A percentile compares a stretch with the other conserved stretches of the same genome.
Conservation (phyloP, 1,140 invertebrate genomes). For the Drosophila ogumai region DNA sequence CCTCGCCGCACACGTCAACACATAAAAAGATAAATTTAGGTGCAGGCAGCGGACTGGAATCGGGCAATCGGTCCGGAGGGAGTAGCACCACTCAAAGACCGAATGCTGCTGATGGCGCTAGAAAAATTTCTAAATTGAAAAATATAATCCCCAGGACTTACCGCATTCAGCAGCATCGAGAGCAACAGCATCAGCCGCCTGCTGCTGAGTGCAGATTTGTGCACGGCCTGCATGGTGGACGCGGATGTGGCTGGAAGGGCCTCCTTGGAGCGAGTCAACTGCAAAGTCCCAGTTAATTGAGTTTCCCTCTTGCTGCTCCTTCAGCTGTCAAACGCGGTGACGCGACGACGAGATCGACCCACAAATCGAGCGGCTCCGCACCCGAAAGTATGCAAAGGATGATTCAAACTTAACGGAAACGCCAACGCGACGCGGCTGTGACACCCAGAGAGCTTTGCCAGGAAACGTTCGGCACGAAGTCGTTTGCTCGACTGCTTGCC, state of each 20-base stretch:
- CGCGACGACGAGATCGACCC: constrained; percentile 21
- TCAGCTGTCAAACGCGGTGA: constrained; percentile 5
- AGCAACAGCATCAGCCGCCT: constrained; percentile 67
- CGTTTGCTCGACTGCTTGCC: constrained; percentile 71
- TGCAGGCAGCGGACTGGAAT: constrained; percentile 29
- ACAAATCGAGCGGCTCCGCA: constrained; percentile 23
- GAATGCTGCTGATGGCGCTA: constrained; percentile 37
- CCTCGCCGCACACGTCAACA: constrained; percentile 47
- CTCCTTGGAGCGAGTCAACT: constrained; percentile 8
- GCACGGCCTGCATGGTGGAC: constrained; percentile 67
- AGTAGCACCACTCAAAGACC: constrained; percentile 15
- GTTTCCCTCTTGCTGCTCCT: constrained; percentile 5
- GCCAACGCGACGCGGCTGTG: constrained; percentile 18
- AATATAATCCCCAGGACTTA: constrained; percentile 76
- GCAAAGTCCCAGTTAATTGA: constrained; percentile 41
- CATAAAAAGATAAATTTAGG: constrained; percentile 44
- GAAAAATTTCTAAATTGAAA: constrained; percentile 62
- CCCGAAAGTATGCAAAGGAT: constrained; percentile 30
- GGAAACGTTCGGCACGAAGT: constrained; percentile 55
- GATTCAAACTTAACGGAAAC: constrained; percentile 59
- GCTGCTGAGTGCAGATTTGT: constrained; percentile 68
- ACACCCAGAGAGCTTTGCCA: constrained; percentile 6
- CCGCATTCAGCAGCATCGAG: constrained; percentile 74
- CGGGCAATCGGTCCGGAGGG: constrained; percentile 13
- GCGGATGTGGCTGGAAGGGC: constrained; percentile 7